phyloP scores from a whole-genome alignment of 2,888 invertebrate species.

The Sphinx pinastri region DNA sequence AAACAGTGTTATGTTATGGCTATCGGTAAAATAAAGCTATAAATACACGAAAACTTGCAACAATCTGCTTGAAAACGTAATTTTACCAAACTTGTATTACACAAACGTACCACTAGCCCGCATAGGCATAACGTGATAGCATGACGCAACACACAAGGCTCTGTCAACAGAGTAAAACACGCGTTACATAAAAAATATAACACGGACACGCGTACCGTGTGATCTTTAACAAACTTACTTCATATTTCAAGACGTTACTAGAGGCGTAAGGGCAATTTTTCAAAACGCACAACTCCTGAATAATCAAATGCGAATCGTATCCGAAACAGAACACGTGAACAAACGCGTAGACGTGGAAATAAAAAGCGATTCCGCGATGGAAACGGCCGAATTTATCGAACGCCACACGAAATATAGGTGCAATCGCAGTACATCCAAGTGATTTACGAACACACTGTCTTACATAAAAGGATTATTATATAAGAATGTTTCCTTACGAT shows the following conservation, averaged over 20 bases:
- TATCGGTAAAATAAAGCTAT: too few species aligned
- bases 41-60: too few species aligned
- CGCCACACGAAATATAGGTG: slow-evolving; percentile 67
- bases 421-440: slow-evolving; percentile 59
- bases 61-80: too few species aligned
- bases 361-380: slow-evolving; percentile 71
- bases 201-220: background rate
- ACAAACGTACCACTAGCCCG: too few species aligned
- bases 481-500: slow-evolving; percentile 36
- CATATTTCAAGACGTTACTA: slow-evolving; percentile 39
- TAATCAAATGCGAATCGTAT: slow-evolving; percentile 53
- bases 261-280: slow-evolving; percentile 20
- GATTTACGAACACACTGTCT: slow-evolving; percentile 65
- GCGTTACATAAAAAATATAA: slow-evolving; percentile 2
- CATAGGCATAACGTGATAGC: too few species aligned
- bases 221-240: slow-evolving; percentile 39
- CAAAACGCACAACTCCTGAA: slow-evolving; percentile 51
- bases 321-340: slow-evolving; percentile 43
- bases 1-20: too few species aligned
- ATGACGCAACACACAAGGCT: background rate
- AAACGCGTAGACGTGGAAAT: slow-evolving; percentile 55
- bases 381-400: slow-evolving; percentile 67
- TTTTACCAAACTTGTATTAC: too few species aligned
- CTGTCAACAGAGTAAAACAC: slow-evolving; percentile 29
- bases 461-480: slow-evolving; percentile 66